Percentiles rank a stretch among this genome's conserved stretches.
Conservation (phyloP, 2,888 invertebrate species). For the Rhaphigaster nebulosa region DNA sequence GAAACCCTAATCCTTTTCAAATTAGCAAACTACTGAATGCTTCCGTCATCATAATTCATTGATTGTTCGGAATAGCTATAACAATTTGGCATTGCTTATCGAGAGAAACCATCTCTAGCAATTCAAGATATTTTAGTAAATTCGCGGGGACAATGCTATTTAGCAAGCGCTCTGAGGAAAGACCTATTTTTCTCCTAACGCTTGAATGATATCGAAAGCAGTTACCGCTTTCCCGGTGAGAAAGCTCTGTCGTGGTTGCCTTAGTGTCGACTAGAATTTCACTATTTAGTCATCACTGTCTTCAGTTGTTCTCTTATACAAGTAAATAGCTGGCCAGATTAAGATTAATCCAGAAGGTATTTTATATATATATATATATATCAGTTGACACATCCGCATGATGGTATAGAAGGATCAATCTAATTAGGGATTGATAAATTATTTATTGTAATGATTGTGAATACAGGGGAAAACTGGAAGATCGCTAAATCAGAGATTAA, state of each 20-base stretch:
- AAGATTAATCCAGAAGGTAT: no score
- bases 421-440: no score
- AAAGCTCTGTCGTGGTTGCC: neutral
- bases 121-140: neutral
- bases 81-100: neutral
- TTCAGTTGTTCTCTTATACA: no score
- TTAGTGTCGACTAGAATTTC: neutral
- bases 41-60: neutral
- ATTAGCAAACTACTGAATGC: no score
- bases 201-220: neutral
- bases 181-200: neutral
- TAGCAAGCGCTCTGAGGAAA: neutral
- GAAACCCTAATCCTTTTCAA: no score
- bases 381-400: no score
- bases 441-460: no score
- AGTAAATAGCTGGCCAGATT: no score
- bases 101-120: neutral
- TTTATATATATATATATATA: no score
- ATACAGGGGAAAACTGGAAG: no score
- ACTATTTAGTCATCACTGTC: slow-evolving; percentile 1
- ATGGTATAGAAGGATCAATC: no score
- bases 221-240: neutral
- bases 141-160: neutral
- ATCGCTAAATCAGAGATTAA: no score
- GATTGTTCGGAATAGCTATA: neutral